A percentile compares a stretch with the other conserved stretches of the same genome.
phyloP scores from a whole-genome alignment of 1,140 invertebrate genomes.

The Panulirus ornatus region DNA sequence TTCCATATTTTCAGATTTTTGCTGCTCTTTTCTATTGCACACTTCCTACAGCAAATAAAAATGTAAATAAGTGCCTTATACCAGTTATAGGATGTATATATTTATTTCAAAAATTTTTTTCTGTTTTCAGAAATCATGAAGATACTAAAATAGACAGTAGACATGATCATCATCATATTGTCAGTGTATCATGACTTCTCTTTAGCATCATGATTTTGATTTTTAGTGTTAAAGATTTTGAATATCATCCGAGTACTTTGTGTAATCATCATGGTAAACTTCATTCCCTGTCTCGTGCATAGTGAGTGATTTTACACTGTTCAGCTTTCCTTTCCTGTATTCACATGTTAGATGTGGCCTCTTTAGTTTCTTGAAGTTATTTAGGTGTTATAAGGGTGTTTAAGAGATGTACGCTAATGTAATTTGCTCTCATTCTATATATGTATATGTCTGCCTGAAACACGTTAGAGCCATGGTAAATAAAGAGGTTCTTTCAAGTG shows the following conservation, averaged over 20 bases:
- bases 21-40: conserved; percentile 67
- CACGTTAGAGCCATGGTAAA: too few species aligned
- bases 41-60: conserved; percentile 56
- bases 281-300: too few species aligned
- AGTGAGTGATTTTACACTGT: too few species aligned
- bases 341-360: too few species aligned
- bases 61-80: conserved; percentile 67
- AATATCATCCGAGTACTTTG: too few species aligned
- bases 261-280: not conserved
- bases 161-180: not conserved
- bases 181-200: conserved; percentile 53
- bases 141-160: conserved; percentile 2
- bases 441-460: too few species aligned
- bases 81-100: conserved; percentile 68
- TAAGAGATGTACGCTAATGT: too few species aligned
- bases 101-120: conserved; percentile 56
- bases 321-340: too few species aligned
- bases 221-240: not conserved
- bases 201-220: not conserved
- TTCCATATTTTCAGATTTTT: conserved; percentile 66
- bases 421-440: too few species aligned
- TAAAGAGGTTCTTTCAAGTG: too few species aligned
- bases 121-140: conserved; percentile 41
- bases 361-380: too few species aligned
- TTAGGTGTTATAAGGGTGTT: too few species aligned